These are phyloP conservation scores for Stenotaenia linearis DNA, from an alignment of 2,888 invertebrate genomes.

Conservation along the genomic window DNA sequence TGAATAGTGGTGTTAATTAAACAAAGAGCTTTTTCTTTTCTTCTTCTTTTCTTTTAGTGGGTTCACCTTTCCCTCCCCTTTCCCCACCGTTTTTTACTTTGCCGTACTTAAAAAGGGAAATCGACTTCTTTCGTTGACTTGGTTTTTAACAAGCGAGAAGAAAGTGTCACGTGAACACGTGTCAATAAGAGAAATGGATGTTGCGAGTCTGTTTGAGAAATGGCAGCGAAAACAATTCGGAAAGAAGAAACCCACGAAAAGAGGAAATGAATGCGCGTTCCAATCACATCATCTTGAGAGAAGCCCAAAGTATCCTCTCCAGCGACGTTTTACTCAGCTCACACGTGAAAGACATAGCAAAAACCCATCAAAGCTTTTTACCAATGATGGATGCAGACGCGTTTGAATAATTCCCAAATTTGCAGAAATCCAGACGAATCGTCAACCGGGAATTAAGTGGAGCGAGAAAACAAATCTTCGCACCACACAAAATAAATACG, in stretches of 20 bases:
- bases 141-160: background rate
- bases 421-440: conserved; percentile 3
- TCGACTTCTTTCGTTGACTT: background rate
- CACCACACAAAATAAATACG: background rate
- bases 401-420: conserved; percentile 19
- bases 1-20: conserved; percentile 26
- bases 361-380: background rate
- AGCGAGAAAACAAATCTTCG: background rate
- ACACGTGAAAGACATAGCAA: conserved; percentile 17
- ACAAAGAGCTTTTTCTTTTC: conserved; percentile 13
- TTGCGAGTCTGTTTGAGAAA: background rate
- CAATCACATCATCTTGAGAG: conserved; percentile 14
- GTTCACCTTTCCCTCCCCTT: too few species aligned
- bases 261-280: conserved; percentile 21
- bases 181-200: conserved; percentile 26
- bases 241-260: background rate
- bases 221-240: conserved; percentile 16
- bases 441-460: background rate
- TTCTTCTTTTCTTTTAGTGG: background rate
- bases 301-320: background rate
- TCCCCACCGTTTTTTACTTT: background rate
- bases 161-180: conserved; percentile 20
- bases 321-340: background rate
- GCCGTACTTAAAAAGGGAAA: background rate
- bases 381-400: background rate